Evolutionary conservation across 2,888 invertebrate species (phyloP), one percentile per base, ranked within the genome.

Genomic region (Cerastoderma edule): DNA sequence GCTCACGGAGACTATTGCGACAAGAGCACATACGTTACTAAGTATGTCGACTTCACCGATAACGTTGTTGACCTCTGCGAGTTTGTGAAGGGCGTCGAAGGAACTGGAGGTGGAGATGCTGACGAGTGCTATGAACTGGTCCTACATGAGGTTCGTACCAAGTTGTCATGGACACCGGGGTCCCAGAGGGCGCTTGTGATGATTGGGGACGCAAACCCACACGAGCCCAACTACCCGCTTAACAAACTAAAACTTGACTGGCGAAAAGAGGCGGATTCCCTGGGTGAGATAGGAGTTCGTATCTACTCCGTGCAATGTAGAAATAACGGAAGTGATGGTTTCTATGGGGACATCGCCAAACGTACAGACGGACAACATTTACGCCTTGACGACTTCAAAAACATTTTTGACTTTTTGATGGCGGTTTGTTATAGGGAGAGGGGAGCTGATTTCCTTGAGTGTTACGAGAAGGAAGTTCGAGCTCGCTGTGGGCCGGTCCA

Each of bases 1-100:
- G 92, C 92, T 6, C 91, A 92, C 71, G 92, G 91, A 0, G 91
- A 92, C 78, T 92, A 92, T 75, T 90, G 89, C 71, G 91, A 80
- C 64, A 44, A 28, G 8, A 24, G 32, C 13, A 76, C 53, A n/a
- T 85, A 84, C 67, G 74, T 85, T 57, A 85, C 85, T 1, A 84
- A 85, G 60, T 72, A 76, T 65, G 79, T 80, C 1, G 83, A 85
- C 57, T 83, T 85, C 63, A 73, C 83, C 0, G 78, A 83, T 28
- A 69, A 83, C 44, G 77, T 82, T 0, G 73, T 74, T 2, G 66
- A 83, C 30, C 60, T 84, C 63, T 82, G 83, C 60, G 64, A 78
- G 24, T 90, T 89, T 71, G 89, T 86, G 2, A 83, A 85, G 22
- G 83, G 73, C 44, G 88, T 87, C 0, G 67, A 70, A 16, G 60